Percentiles rank a stretch among this genome's conserved stretches.
Evolutionary conservation across 2,797 vertebrate genomes (phyloP).

Genomic region (Graptemys geographica): DNA sequence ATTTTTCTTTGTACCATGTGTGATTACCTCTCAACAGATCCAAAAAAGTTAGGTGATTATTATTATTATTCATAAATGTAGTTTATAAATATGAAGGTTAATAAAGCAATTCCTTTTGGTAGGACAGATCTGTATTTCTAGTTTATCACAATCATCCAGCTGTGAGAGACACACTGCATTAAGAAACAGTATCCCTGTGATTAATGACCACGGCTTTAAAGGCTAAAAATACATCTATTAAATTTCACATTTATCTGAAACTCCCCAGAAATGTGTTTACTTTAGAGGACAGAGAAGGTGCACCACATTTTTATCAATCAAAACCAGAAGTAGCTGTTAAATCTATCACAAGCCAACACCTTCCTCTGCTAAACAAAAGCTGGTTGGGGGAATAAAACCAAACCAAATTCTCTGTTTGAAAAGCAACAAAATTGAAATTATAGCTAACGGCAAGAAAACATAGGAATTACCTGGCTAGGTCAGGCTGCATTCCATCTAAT

Average conservation of each 20-base stretch:
- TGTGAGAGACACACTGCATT: conserved; percentile 29
- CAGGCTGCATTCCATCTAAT: background rate
- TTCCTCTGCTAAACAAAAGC: background rate
- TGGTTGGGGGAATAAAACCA: background rate
- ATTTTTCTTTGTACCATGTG: background rate
- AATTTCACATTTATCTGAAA: background rate
- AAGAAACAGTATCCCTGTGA: conserved; percentile 26
- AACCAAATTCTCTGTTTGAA: background rate
- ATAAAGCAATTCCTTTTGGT: conserved; percentile 41
- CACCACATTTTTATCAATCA: background rate
- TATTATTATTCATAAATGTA: conserved; percentile 18
- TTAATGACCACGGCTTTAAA: conserved; percentile 41
- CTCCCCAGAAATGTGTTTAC: background rate
- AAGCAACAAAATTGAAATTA: background rate
- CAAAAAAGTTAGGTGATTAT: conserved; percentile 4
- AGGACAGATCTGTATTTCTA: conserved; percentile 22
- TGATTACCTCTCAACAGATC: conserved; percentile 34
- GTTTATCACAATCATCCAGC: conserved; percentile 54
- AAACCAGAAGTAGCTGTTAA: background rate
- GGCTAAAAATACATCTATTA: conserved; percentile 23
- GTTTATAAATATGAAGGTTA: conserved; percentile 56
- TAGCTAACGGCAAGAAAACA: background rate
- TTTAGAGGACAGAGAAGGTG: background rate
- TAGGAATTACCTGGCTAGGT: background rate
- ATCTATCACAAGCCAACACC: background rate